Percentiles rank a stretch among this genome's conserved stretches.
Conservation (phyloP, 1,140 invertebrate genomes). For the Adelges cooleyi region DNA sequence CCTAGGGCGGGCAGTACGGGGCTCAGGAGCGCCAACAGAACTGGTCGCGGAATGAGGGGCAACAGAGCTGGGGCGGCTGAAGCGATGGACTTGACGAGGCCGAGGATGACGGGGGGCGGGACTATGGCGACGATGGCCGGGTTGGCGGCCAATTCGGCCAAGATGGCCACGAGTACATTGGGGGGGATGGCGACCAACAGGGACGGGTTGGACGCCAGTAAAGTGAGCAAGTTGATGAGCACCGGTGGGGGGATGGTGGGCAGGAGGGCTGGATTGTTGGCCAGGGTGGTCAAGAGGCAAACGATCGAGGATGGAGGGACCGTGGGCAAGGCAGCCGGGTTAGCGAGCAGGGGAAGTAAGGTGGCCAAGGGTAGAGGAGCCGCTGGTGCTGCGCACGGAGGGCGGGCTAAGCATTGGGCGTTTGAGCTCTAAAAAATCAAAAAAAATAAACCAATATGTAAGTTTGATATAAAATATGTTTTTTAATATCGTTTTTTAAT, state of each 20-base stretch:
- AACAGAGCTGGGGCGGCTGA: background rate
- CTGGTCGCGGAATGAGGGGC: background rate
- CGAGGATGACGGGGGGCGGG: background rate
- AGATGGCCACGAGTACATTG: background rate
- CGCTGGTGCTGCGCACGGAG: background rate
- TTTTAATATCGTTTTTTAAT: too few relatives aligned
- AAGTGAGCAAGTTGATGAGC: background rate
- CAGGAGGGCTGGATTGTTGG: background rate
- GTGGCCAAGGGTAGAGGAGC: too few relatives aligned
- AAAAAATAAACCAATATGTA: too few relatives aligned
- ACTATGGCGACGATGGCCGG: background rate
- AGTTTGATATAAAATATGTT: too few relatives aligned
- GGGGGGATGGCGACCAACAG: background rate
- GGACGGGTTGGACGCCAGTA: background rate
- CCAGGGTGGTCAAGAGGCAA: too few relatives aligned
- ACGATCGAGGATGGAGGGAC: too few relatives aligned
- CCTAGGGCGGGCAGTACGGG: background rate
- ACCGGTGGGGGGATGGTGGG: background rate
- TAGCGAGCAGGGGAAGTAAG: too few relatives aligned
- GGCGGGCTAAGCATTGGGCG: too few relatives aligned
- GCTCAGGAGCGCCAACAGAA: background rate
- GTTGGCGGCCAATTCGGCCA: background rate
- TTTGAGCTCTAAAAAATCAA: too few relatives aligned
- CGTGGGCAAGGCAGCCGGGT: too few relatives aligned
- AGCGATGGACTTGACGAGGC: background rate